Evolutionary conservation across 2,797 vertebrate genomes (phyloP), one percentile per base, ranked within the genome.

Genomic region (Schizopygopsis malacanthus): DNA sequence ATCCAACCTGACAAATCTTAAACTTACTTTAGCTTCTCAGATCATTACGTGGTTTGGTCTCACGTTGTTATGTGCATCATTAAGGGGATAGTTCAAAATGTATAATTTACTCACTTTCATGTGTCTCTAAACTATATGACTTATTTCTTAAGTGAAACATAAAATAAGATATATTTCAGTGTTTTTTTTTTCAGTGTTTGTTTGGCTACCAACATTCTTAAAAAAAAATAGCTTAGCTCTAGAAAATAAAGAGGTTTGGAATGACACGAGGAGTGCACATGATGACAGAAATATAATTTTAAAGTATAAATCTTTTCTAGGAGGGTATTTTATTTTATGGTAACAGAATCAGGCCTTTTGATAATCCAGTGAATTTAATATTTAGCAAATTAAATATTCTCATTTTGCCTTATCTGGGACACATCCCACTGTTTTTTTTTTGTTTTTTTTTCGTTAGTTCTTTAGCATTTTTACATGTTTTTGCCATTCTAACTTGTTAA

Each of bases 1-100:
- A 52, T 78, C 72, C 87, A 87, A 45, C 33, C 61, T 83, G 69
- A 83, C 76, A 87, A 78, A 70, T 77, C 11, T 41, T 89, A 70
- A 86, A 84, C 73, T 71, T 83, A 25, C 18, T 71, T 3, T 61
- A 82, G 59, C 43, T 65, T 18, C 20, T 83, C 43, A 37, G 25
- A 50, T 50, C 43, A 7, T 63, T 50, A 7, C 9, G 18, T 22
- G 18, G 10, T 16, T 61, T 63, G 56, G 41, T 47, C 39, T 83
- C 71, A 63, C 56, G 65, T 65, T 63, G 8, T 37, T 63, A 50
- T 65, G 22, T 2, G 5, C n/a, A 25, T 41, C 15, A 7, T 41
- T 43, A 56, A 82, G 39, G 52, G 15, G 6, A 67, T 33, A 37
- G 37, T 22, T 80, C 10, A 54, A 77, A 41, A 9, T 9, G 39